Conservation (phyloP, 2,113 vertebrate species). For the Spizaetus ornatus region DNA sequence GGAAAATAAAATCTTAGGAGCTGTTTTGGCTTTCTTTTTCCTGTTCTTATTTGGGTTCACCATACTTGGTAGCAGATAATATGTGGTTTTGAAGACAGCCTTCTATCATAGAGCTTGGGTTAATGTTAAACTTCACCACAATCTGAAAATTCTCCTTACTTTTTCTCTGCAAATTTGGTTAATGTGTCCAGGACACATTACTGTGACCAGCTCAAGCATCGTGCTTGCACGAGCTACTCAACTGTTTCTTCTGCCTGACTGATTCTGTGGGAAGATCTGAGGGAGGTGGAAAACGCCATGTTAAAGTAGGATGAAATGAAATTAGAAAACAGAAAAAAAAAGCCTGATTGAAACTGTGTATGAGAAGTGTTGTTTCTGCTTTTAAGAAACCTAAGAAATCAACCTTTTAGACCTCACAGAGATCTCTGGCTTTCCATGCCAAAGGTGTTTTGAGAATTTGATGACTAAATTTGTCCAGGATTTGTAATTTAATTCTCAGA, state of each 20-base stretch:
- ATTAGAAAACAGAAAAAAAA: slow-evolving; percentile 15
- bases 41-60: neutral
- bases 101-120: neutral
- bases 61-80: neutral
- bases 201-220: neutral
- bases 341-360: neutral
- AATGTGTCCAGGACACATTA: neutral
- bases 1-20: neutral
- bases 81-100: neutral
- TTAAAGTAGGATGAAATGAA: slow-evolving; percentile 36
- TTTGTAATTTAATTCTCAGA: slow-evolving; percentile 70
- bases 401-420: slow-evolving; percentile 3
- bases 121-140: neutral
- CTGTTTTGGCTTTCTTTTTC: neutral
- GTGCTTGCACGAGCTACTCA: neutral
- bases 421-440: slow-evolving; percentile 20
- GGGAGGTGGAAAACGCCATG: neutral
- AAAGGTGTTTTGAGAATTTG: slow-evolving; percentile 36
- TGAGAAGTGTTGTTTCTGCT: slow-evolving; percentile 37
- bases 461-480: slow-evolving; percentile 68
- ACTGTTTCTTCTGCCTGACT: neutral
- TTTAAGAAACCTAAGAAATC: neutral
- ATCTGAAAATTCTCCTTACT: neutral
- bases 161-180: neutral
- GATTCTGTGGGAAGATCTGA: slow-evolving; percentile 11